Evolutionary conservation across 2,888 invertebrate genomes (phyloP).

Genomic region (Amaurobius ferox): DNA sequence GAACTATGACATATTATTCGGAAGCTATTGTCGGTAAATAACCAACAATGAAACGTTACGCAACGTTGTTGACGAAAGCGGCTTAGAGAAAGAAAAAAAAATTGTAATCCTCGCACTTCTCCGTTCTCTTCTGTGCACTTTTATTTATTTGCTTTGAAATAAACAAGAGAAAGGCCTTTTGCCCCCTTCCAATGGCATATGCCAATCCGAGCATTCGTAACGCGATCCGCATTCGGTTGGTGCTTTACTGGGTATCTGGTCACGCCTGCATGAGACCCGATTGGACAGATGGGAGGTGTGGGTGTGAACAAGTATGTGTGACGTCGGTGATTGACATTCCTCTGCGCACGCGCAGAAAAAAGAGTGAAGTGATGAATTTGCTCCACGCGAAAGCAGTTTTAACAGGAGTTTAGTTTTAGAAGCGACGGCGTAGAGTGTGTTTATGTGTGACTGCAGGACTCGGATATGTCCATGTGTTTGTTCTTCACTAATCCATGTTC

Average conservation of each 20-base stretch:
- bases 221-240: conserved; percentile 63
- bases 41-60: conserved; percentile 61
- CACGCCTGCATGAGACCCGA: conserved; percentile 20
- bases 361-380: neutral
- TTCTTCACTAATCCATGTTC: too few relatives aligned
- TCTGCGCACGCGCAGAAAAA: conserved; percentile 21
- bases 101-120: conserved; percentile 42
- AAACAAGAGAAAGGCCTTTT: conserved; percentile 27
- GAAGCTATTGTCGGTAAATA: conserved; percentile 62
- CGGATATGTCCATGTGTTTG: neutral
- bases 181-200: conserved; percentile 65
- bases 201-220: conserved; percentile 68
- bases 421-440: conserved; percentile 4
- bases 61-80: conserved; percentile 64
- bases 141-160: conserved; percentile 24
- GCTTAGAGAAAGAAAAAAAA: conserved; percentile 40
- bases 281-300: conserved; percentile 3
- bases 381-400: neutral
- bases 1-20: conserved; percentile 67
- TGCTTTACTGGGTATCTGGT: conserved; percentile 37
- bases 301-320: conserved; percentile 2
- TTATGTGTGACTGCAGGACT: neutral
- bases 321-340: conserved; percentile 38
- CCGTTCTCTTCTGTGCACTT: conserved; percentile 25
- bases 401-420: neutral